Evolutionary conservation across 2,797 vertebrate species (phyloP), one percentile per base, ranked within the genome.

Genomic region (Xenops minutus): DNA sequence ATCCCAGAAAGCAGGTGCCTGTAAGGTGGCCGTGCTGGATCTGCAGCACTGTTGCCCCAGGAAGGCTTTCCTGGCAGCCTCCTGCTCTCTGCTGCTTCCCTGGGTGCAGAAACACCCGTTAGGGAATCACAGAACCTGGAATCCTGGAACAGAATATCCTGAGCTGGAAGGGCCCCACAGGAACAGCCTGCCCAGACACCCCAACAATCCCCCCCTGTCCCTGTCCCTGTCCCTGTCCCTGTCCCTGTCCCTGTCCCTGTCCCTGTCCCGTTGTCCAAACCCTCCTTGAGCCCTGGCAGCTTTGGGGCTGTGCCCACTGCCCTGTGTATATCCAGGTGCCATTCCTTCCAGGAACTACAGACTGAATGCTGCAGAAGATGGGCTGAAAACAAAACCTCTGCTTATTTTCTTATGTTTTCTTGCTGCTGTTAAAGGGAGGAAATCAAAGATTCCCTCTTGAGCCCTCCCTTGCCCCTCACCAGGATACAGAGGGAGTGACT

Each of bases 21-120:
- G 4, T 5, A 51, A 36, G 1, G 2, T 36, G 81, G 52, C 75
- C 2, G 1, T 22, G 9, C 56, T 43, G 23, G 12, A 9, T 7
- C 66, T 2, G 0, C 7, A 7, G 12, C 0, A 0, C 52, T 10
- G 37, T 5, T 11, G 5, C 16, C 46, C 3, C 3, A 3, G 78
- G 48, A 88, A 74, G 72, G 56, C 34, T 26, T 36, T 46, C 24
- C 1, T 1, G 6, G 17, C 58, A 2, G 15, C 1, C 48, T 46
- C 54, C 84, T n/a, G 62, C 85, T 20, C 0, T 0, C 10, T 5
- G 71, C 79, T 44, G 58, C 71, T 62, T 34, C 72, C 16, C 1
- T 0, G 32, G 30, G 36, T 4, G 22, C n/a, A 54, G 39, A 16
- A 63, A 32, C 44, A n/a, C 30, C 49, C 14, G 64, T 18, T 34